Evolutionary conservation across 2,113 vertebrate species (phyloP).

Genomic region (Barbus barbus): DNA sequence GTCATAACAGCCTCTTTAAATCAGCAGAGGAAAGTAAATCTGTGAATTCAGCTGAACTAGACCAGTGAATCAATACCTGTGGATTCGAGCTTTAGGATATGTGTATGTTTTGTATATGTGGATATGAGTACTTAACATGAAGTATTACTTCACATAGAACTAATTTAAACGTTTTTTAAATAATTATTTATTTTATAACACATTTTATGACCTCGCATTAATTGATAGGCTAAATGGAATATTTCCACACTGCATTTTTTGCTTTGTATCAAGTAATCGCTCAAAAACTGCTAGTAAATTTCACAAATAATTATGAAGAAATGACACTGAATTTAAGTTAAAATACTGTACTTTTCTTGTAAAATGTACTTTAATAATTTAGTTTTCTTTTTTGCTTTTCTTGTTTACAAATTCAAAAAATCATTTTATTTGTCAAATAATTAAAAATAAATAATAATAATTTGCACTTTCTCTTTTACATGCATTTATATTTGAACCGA

Average conservation of each 20-base stretch:
- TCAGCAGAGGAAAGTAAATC: background rate
- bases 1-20: background rate
- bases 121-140: background rate
- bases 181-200: too few relatives aligned
- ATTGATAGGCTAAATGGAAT: background rate
- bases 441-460: background rate
- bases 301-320: background rate
- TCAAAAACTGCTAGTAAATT: background rate
- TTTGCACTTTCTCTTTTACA: background rate
- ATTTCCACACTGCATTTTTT: background rate
- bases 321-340: too few relatives aligned
- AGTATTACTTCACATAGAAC: background rate
- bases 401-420: too few relatives aligned
- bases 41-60: background rate
- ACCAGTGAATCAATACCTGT: background rate
- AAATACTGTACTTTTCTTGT: too few relatives aligned
- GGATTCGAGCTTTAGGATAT: background rate
- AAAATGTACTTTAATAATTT: too few relatives aligned
- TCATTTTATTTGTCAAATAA: background rate
- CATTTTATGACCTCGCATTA: background rate
- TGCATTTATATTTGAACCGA: background rate
- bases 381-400: background rate
- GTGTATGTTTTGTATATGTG: background rate
- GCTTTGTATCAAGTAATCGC: too few relatives aligned
- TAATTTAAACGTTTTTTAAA: too few relatives aligned